Evolutionary conservation across 2,113 vertebrate genomes (phyloP).

Genomic region (Romanogobio albipinnatus): DNA sequence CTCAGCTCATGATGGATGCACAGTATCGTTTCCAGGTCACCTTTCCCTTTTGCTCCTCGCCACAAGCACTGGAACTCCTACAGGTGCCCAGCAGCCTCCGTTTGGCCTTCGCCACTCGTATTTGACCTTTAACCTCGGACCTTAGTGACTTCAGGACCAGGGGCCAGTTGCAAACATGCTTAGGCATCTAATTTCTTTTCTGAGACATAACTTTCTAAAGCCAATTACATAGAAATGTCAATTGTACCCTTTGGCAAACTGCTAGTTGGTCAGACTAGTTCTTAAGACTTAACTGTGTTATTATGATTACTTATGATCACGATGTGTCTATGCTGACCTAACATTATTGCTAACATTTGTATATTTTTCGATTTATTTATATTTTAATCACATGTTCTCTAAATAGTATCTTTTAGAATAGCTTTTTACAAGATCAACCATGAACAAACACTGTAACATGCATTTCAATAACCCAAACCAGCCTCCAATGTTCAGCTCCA

Average conservation of each 20-base stretch:
- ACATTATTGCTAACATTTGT: neutral
- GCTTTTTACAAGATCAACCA: neutral
- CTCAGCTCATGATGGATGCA: slow-evolving; percentile 89
- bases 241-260: no score
- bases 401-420: neutral
- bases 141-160: no score
- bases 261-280: no score
- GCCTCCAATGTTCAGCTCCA: neutral
- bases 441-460: neutral
- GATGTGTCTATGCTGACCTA: neutral
- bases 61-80: slow-evolving; percentile 88
- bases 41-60: slow-evolving; percentile 88
- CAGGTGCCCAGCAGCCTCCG: slow-evolving; percentile 92
- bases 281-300: no score
- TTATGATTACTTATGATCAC: neutral
- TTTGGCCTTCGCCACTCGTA: slow-evolving; percentile 85
- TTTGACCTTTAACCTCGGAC: slow-evolving; percentile 71
- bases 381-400: neutral
- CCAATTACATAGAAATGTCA: no score
- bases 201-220: no score
- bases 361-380: slow-evolving; percentile 7
- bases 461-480: neutral
- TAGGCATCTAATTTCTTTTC: no score
- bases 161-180: no score
- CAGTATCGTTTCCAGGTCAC: slow-evolving; percentile 93